Conservation (phyloP, 2,797 vertebrate species). For the Trichosurus vulpecula region DNA sequence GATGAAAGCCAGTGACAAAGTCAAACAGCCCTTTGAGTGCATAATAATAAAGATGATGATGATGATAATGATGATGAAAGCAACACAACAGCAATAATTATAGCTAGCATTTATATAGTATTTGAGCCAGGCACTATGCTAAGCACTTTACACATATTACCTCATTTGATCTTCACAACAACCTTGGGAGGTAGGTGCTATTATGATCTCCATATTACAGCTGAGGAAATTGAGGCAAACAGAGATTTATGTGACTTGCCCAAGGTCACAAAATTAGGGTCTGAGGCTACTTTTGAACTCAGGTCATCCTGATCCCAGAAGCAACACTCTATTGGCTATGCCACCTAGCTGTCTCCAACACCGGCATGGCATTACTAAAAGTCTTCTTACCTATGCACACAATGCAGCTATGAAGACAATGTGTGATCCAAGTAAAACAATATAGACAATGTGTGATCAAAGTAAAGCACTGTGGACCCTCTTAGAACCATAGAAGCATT, state of each 20-base stretch:
- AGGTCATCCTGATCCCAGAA: neutral
- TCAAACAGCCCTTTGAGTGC: neutral
- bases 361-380: neutral
- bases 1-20: neutral
- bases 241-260: neutral
- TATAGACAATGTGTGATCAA: neutral
- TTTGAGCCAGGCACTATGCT: neutral
- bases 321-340: neutral
- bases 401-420: constrained; percentile 14
- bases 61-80: neutral
- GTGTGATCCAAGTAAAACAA: neutral
- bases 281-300: neutral
- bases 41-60: neutral
- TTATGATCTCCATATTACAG: neutral
- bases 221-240: neutral
- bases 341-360: neutral
- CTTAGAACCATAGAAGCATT: neutral
- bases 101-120: neutral
- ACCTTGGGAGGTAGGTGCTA: neutral
- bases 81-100: neutral
- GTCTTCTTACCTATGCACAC: neutral
- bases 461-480: neutral
- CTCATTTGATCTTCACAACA: neutral
- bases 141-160: neutral
- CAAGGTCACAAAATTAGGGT: neutral